Percentiles rank a stretch among this genome's conserved stretches.
Conservation (phyloP, 2,888 invertebrate genomes). For the Ophion obscuratus region DNA sequence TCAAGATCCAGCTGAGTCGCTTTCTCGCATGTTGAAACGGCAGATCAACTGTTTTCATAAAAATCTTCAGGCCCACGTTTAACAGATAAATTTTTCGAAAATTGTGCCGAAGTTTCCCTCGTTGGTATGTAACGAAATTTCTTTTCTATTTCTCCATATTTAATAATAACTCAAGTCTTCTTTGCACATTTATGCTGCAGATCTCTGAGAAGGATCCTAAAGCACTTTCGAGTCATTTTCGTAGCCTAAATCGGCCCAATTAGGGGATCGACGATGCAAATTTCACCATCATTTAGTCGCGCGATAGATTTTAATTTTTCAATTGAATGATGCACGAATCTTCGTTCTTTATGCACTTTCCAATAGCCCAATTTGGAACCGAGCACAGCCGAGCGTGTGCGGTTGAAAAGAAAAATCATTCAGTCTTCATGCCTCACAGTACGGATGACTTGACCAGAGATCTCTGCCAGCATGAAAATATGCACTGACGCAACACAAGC, state of each 20-base stretch:
- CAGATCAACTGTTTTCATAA: too few relatives aligned
- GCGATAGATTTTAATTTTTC: background rate
- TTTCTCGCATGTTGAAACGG: too few relatives aligned
- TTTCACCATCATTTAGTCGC: background rate
- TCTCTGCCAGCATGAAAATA: background rate
- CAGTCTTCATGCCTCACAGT: background rate
- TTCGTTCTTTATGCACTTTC: background rate
- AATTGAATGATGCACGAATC: background rate
- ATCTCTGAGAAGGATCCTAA: background rate
- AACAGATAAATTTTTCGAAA: too few relatives aligned
- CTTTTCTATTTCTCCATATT: too few relatives aligned
- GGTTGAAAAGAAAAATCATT: background rate
- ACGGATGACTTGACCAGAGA: slow-evolving; percentile 17
- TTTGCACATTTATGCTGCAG: too few relatives aligned
- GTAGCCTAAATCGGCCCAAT: background rate
- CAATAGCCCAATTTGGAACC: background rate
- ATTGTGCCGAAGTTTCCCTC: too few relatives aligned
- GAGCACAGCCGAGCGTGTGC: background rate
- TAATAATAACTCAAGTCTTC: too few relatives aligned
- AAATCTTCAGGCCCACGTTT: too few relatives aligned
- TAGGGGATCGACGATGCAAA: background rate
- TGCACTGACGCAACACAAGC: slow-evolving; percentile 22
- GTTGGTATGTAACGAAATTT: too few relatives aligned
- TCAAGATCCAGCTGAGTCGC: too few relatives aligned
- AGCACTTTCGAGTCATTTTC: background rate